Evolutionary conservation across 1,140 invertebrate species (phyloP).

Genomic region (Scylla paramamosain): DNA sequence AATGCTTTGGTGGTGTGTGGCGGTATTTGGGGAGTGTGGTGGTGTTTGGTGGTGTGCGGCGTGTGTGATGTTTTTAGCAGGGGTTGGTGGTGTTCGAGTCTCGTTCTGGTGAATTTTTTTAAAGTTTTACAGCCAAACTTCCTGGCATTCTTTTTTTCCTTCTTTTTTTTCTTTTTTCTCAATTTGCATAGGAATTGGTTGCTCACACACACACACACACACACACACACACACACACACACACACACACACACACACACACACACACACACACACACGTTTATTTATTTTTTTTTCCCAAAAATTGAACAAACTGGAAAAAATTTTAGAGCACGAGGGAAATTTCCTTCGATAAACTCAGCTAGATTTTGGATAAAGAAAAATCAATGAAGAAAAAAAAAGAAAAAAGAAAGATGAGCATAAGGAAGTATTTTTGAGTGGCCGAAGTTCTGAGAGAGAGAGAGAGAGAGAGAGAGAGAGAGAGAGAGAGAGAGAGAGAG

Average conservation of each 20-base stretch:
- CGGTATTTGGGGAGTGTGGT: neutral
- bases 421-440: neutral
- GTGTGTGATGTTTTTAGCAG: neutral
- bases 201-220: no score
- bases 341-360: no score
- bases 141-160: neutral
- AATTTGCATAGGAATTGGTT: neutral
- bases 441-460: neutral
- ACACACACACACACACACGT: conserved; percentile 5
- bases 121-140: neutral
- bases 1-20: neutral
- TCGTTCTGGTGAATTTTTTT: neutral
- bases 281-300: neutral
- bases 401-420: no score
- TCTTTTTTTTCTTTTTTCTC: neutral
- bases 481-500: no score
- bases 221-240: neutral
- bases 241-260: conserved; percentile 6
- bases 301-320: neutral
- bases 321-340: no score
- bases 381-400: no score
- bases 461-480: no score
- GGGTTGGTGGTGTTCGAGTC: neutral
- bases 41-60: neutral
- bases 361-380: no score